These are phyloP conservation scores for Drosophila greeni DNA, from an alignment of 2,888 invertebrate species.

Conservation along the genomic window DNA sequence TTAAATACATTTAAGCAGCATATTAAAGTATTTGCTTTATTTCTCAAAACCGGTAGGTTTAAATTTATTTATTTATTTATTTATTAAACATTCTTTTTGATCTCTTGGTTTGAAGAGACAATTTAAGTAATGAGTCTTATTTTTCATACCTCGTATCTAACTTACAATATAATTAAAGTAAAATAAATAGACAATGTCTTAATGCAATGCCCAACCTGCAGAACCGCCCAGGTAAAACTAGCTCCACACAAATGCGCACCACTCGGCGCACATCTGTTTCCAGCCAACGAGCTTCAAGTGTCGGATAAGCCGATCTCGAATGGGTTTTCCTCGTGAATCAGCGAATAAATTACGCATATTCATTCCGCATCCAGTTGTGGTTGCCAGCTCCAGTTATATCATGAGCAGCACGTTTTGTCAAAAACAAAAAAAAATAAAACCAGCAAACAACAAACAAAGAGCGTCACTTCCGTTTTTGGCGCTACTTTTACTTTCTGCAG, in stretches of 20 bases:
- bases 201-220: neutral
- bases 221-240: neutral
- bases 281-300: conserved; percentile 12
- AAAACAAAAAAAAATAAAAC: conserved; percentile 20
- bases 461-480: conserved; percentile 57
- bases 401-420: conserved; percentile 41
- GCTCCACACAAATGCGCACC: conserved; percentile 11
- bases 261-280: conserved; percentile 17
- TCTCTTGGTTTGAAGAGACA: too few relatives aligned
- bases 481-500: conserved; percentile 66
- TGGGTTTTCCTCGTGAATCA: conserved; percentile 63
- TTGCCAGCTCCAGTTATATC: conserved; percentile 40
- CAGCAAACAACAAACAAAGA: conserved; percentile 41
- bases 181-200: neutral
- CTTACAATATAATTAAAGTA: neutral
- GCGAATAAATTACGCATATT: conserved; percentile 32
- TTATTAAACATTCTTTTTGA: too few relatives aligned
- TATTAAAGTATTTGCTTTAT: neutral
- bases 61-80: too few relatives aligned
- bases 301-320: conserved; percentile 47
- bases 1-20: neutral
- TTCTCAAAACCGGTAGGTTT: too few relatives aligned
- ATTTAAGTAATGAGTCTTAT: neutral
- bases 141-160: neutral
- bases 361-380: conserved; percentile 24